These are phyloP conservation scores for Leptobrachium leishanense DNA, from an alignment of 2,113 vertebrate species.

Conservation along the genomic window DNA sequence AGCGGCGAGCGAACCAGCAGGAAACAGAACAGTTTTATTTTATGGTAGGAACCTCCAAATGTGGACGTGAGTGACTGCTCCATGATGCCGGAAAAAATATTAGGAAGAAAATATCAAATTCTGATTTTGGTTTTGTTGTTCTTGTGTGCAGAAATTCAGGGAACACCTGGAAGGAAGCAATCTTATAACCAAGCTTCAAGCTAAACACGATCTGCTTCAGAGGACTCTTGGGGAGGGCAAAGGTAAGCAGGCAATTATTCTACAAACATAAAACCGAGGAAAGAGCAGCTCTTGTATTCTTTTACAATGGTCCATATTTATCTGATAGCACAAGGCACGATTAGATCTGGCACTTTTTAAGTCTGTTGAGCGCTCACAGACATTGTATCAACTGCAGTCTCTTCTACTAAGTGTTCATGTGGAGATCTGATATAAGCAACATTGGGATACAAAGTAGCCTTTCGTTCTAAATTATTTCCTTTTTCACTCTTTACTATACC, in stretches of 20 bases:
- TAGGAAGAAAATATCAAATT: neutral
- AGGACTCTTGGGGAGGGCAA: constrained; percentile 91
- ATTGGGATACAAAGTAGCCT: too few species aligned
- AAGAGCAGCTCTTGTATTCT: neutral
- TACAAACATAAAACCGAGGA: neutral
- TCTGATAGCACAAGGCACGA: too few species aligned
- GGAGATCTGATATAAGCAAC: too few species aligned
- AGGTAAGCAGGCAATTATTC: constrained; percentile 33
- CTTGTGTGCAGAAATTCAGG: constrained; percentile 89
- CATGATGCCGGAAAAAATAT: neutral
- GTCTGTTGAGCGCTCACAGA: too few species aligned
- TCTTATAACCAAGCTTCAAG: constrained; percentile 97
- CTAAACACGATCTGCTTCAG: constrained; percentile 95
- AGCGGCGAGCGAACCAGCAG: constrained; percentile 95
- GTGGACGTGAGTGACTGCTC: too few species aligned
- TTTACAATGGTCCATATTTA: too few species aligned
- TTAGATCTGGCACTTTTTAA: too few species aligned
- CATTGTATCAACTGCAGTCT: too few species aligned
- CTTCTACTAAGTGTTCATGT: too few species aligned
- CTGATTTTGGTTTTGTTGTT: neutral
- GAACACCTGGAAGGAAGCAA: constrained; percentile 97
- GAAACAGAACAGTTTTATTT: constrained; percentile 99
- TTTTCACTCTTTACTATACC: too few species aligned
- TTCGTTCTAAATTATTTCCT: too few species aligned
- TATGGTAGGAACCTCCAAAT: constrained; percentile 71